Evolutionary conservation across 2,888 invertebrate genomes (phyloP), one percentile per base, ranked within the genome.

Genomic region (Tiliacea citrago): DNA sequence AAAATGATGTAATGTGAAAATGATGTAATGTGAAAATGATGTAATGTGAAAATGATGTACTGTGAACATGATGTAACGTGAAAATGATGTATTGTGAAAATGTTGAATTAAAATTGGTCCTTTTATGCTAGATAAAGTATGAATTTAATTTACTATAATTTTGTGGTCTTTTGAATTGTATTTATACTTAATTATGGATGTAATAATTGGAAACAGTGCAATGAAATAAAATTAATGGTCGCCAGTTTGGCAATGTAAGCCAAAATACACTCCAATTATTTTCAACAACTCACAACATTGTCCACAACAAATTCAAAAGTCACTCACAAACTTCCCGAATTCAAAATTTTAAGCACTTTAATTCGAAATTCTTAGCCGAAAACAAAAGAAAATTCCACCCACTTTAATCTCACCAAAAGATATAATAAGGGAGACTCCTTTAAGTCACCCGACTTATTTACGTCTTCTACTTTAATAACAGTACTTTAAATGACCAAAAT

Each of bases 401-500:
- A 82, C 63, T 86, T 86, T 86, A 84, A 86, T 86, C 77, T 84
- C 65, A 57, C 57, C 61, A 70, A 57, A 71, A 88, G 84, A 88
- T 84, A 73, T 86, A 82, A 69, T 78, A 75, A 58, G 55, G 45
- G 47, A 13, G 61, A 63, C 73, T 85, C 80, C 80, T 77, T 75
- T 87, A 86, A 85, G 80, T 85, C 85, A 79, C 70, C 74, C 66
- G 81, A 88, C 88, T 90, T 90, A 91, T 91, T 91, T 91, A 91
- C 91, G 86, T 84, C 83, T 77, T 75, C 77, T 88, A 89, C 86
- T 90, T 89, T 88, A 91, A 91, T 91, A 91, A 91, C 90, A 88
- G 91, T 90, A 90, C 89, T 91, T 88, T 88, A 89, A 93, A 92
- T 90, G 89, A 89, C 92, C 90, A 80, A 90, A 92, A 93, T 92